Base-by-base conservation (phyloP, 2,113 vertebrate species). In the Trogon surrucura region DNA sequence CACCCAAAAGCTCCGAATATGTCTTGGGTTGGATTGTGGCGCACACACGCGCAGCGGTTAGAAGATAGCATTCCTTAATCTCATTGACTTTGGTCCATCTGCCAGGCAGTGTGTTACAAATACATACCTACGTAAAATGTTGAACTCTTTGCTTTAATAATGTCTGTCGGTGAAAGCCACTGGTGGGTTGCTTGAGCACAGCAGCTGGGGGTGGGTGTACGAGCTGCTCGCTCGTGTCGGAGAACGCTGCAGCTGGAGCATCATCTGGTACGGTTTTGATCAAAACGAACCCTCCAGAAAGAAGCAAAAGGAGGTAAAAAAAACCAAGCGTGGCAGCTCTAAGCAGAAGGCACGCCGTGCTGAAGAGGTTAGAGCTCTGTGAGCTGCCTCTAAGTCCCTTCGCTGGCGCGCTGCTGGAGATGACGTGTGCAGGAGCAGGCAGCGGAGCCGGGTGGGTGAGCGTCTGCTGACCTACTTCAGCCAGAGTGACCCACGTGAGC, bases 161-260 rank as follows among this genome's bases (percentile, higher is more conserved):
- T 3, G 10, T 47, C n/a, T 75, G 2, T 67, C 60, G 41, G 44
- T 53, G 56, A 60, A 58, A 88, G 70, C 16, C 3, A 3, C 13
- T 36, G 45, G 11, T 0, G 26, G 22, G 29, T 36, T 74, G n/a
- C 50, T 45, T 36, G 57, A 75, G 22, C 0, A 0, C 16, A 18
- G 50, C 4, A 4, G 21, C 22, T 26, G 30, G 3, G 8, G 5
- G 36, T 64, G 45, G 60, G 29, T 11, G 9, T 38, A 10, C n/a
- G 25, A 26, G 23, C 32, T 61, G 32, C 30, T 29, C 10, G 10
- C 47, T 48, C 0, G 34, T 47, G 34, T 30, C 47, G 47, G 13
- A 44, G 36, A 57, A 0, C 44, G 2, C 20, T 19, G 4, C 27
- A n/a, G 16, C 13, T 18, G 10, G 29, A 54, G 11, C 58, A 18